A percentile compares a stretch with the other conserved stretches of the same genome.
Evolutionary conservation across 1,140 invertebrate genomes (phyloP).

Genomic region (Nephotettix cincticeps): DNA sequence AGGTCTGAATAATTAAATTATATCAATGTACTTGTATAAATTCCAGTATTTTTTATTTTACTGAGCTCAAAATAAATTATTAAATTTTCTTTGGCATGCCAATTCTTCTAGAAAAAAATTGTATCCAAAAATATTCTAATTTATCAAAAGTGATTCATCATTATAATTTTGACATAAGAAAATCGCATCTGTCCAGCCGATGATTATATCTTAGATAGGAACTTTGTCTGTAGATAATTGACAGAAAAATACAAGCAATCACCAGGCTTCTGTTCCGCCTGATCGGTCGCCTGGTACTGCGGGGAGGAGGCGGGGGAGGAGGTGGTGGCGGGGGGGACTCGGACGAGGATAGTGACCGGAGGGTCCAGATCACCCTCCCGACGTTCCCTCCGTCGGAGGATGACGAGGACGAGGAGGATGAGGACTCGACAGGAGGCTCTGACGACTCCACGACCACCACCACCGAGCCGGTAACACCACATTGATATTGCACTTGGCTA

Average conservation of each 20-base stretch:
- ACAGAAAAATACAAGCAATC: conserved; percentile 71
- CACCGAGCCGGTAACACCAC: conserved; percentile 24
- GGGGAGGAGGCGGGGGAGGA: conserved; percentile 53
- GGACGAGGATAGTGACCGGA: conserved; percentile 47
- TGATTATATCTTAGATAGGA: conserved; percentile 29
- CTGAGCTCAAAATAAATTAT: no score
- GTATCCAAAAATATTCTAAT: no score
- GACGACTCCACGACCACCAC: conserved; percentile 30
- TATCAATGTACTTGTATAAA: no score
- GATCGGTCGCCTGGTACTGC: conserved; percentile 63
- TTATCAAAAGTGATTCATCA: no score
- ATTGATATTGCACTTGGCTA: no score
- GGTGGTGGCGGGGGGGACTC: conserved; percentile 45
- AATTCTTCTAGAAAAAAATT: no score
- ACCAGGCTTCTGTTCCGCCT: conserved; percentile 63
- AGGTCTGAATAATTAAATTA: no score
- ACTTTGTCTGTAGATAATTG: conserved; percentile 67
- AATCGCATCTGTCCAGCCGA: not conserved
- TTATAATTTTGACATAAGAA: no score
- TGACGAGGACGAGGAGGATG: conserved; percentile 52
- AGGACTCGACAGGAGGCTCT: conserved; percentile 33
- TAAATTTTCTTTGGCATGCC: no score
- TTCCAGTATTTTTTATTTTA: no score
- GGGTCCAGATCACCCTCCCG: conserved; percentile 55
- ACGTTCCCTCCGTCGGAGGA: conserved; percentile 54